Percentiles rank a stretch among this genome's conserved stretches.
phyloP scores from a whole-genome alignment of 2,797 vertebrate genomes.

The Poecilia wingei region DNA sequence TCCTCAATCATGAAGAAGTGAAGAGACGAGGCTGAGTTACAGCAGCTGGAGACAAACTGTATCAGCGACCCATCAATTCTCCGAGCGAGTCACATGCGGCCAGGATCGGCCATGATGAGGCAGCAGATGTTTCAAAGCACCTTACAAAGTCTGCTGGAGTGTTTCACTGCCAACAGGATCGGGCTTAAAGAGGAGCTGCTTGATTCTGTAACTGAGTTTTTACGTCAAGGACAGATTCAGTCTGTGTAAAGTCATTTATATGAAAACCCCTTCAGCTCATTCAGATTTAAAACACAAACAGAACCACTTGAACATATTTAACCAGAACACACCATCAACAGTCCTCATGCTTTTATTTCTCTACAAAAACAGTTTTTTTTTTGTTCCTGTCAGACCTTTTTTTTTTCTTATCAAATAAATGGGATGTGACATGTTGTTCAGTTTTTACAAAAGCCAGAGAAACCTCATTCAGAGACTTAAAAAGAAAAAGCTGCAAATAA shows the following conservation, averaged over 20 bases:
- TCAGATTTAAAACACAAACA: slow-evolving; percentile 66
- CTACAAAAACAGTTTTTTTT: slow-evolving; percentile 56
- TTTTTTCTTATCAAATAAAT: slow-evolving; percentile 76
- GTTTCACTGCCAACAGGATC: neutral
- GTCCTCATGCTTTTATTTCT: slow-evolving; percentile 73
- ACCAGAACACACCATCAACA: slow-evolving; percentile 24
- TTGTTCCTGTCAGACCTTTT: slow-evolving; percentile 53
- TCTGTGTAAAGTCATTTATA: slow-evolving; percentile 55
- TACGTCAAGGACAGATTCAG: neutral
- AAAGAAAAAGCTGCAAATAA: slow-evolving; percentile 72
- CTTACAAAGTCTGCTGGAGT: slow-evolving; percentile 50
- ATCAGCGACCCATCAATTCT: slow-evolving; percentile 54
- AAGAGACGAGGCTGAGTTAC: slow-evolving; percentile 42
- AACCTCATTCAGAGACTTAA: slow-evolving; percentile 62
- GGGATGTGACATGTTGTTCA: slow-evolving; percentile 67
- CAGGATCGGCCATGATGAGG: slow-evolving; percentile 42
- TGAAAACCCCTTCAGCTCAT: slow-evolving; percentile 53
- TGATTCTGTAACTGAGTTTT: slow-evolving; percentile 29
- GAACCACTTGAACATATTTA: slow-evolving; percentile 23
- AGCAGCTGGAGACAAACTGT: slow-evolving; percentile 47
- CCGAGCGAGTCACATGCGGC: slow-evolving; percentile 44
- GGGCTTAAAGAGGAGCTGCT: slow-evolving; percentile 22
- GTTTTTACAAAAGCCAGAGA: slow-evolving; percentile 67
- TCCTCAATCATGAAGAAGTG: slow-evolving; percentile 97
- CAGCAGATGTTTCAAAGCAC: slow-evolving; percentile 63